These are phyloP conservation scores for Polypterus senegalus DNA, from an alignment of 2,113 vertebrate genomes.

Conservation along the genomic window DNA sequence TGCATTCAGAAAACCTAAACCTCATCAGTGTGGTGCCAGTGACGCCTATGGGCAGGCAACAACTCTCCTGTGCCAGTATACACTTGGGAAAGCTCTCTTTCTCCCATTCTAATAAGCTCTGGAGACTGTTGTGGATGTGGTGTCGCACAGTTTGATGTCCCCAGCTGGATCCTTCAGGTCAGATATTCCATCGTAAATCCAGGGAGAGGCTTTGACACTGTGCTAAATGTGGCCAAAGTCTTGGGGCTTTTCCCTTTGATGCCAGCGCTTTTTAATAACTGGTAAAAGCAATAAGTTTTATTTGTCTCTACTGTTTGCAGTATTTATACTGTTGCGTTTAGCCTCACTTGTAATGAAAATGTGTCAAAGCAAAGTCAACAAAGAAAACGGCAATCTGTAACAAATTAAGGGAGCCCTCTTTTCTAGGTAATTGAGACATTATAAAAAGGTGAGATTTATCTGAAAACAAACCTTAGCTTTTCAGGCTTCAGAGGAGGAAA, in stretches of 20 bases:
- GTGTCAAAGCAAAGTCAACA: conserved; percentile 33
- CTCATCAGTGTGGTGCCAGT: not conserved
- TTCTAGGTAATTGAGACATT: conserved; percentile 71
- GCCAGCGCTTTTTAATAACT: conserved; percentile 65
- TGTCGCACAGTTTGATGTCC: conserved; percentile 68
- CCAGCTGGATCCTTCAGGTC: conserved; percentile 60
- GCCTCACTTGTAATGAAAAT: conserved; percentile 51
- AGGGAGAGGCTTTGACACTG: conserved; percentile 49
- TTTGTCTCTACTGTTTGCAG: conserved; percentile 66
- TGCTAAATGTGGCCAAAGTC: conserved; percentile 55
- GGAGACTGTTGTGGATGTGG: conserved; percentile 51
- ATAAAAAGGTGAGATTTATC: conserved; percentile 69
- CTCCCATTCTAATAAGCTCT: conserved; percentile 59
- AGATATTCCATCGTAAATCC: conserved; percentile 71
- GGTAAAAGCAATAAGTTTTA: conserved; percentile 68
- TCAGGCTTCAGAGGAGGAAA: too few relatives aligned
- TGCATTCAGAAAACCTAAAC: too few relatives aligned
- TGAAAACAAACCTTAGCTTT: conserved; percentile 18
- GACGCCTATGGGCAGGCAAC: conserved; percentile 16
- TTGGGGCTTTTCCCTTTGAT: conserved; percentile 62
- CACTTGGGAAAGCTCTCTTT: conserved; percentile 32
- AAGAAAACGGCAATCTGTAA: conserved; percentile 61
- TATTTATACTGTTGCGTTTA: conserved; percentile 61
- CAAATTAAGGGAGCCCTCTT: conserved; percentile 65
- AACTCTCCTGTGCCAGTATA: conserved; percentile 23